phyloP scores from a whole-genome alignment of 2,113 vertebrate species.

The Cynocephalus volans region DNA sequence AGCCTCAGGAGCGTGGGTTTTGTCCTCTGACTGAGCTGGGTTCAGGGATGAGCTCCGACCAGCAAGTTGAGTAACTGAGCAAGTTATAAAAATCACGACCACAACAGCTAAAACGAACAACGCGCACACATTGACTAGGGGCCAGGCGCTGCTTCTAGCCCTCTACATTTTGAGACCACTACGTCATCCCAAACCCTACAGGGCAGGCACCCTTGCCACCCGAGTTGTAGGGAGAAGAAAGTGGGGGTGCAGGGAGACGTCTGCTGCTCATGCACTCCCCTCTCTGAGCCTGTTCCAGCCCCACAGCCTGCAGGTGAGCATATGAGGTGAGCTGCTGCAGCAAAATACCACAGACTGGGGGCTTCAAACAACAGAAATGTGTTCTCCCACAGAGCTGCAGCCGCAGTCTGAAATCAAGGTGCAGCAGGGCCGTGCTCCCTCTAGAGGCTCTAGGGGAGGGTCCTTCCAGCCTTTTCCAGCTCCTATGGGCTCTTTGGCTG shows the following conservation, averaged over 20 bases:
- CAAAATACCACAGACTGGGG: background rate
- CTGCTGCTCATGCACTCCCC: background rate
- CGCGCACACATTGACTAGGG: rapidly evolving
- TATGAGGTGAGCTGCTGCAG: rapidly evolving
- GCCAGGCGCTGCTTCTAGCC: rapidly evolving
- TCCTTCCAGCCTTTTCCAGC: background rate
- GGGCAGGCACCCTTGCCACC: rapidly evolving
- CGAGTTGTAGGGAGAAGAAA: no score
- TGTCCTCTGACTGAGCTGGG: background rate
- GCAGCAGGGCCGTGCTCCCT: background rate
- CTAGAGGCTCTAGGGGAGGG: background rate
- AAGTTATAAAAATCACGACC: background rate
- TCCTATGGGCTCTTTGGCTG: no score
- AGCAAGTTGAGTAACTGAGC: background rate
- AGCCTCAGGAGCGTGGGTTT: background rate
- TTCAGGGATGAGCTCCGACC: background rate
- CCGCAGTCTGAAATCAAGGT: background rate
- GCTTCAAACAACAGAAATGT: rapidly evolving
- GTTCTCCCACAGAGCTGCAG: rapidly evolving
- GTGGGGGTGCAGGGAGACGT: rapidly evolving
- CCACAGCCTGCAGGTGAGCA: rapidly evolving
- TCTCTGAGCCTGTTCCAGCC: background rate
- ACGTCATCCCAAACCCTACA: rapidly evolving
- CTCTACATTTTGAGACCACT: rapidly evolving
- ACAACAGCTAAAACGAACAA: rapidly evolving